Evolutionary conservation across 2,888 invertebrate genomes (phyloP), one percentile per base, ranked within the genome.

Genomic region (Asteroscopus sphinx): DNA sequence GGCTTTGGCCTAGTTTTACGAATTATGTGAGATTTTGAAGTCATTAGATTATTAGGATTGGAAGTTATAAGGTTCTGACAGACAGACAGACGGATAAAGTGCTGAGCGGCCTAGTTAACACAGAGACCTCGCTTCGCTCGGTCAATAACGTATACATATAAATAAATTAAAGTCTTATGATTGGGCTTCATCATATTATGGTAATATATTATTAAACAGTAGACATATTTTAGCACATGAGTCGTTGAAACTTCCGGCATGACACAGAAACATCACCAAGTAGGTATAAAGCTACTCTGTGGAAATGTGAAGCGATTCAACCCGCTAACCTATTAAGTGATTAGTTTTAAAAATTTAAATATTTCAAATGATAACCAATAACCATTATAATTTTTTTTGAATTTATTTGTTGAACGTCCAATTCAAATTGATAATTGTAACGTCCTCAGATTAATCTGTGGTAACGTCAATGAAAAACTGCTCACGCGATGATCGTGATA

Each of bases 171-270:
- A 33, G 33, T 56, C n/a, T n/a, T n/a, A n/a, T n/a, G n/a, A n/a
- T n/a, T n/a, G n/a, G n/a, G 13, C 13, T 30, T 40, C 13, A 49
- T 15, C 35, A 46, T 11, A 33, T 42, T 46, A 58, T 63, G 49
- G 53, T 40, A 52, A 72, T 67, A 16, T 54, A 52, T 56, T 42
- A 64, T 61, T 48, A 59, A 70, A 44, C 63, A 66, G 42, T 46
- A 39, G 37, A 37, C 44, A 71, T 65, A 70, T 70, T 76, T 73
- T 55, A 63, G 51, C 55, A 59, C 66, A 70, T 61, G 41, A 41
- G 41, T 25, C 41, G 47, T 54, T 32, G 47, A 68, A 60, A 62
- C 53, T 67, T 77, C 75, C 77, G 69, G 46, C 51, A 47, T 44
- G 72, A 66, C 49, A 62, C 47, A 63, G 37, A 68, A n/a, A n/a